Conservation (phyloP, 2,797 vertebrate genomes). For the Sebastes vulpes region DNA sequence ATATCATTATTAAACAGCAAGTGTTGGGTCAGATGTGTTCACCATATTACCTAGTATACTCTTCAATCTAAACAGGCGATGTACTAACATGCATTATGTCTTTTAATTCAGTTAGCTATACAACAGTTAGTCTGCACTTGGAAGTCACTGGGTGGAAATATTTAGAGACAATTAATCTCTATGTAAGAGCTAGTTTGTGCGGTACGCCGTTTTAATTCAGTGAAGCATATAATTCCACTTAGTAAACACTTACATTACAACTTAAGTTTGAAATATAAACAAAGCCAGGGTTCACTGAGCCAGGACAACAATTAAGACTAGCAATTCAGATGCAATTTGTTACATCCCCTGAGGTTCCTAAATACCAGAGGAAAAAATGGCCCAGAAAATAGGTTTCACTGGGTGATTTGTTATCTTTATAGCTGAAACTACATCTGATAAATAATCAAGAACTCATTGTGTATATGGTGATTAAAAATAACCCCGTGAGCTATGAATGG, state of each 20-base stretch:
- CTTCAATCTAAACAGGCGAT: background rate
- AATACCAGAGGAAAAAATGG: background rate
- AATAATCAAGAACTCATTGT: constrained; percentile 22
- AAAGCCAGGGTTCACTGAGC: background rate
- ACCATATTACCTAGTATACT: background rate
- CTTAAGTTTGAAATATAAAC: background rate
- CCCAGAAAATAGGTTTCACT: background rate
- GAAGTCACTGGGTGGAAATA: background rate
- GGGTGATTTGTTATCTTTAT: background rate
- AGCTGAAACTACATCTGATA: constrained; percentile 16
- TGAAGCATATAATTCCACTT: background rate
- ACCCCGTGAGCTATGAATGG: constrained; percentile 18
- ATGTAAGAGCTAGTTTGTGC: background rate
- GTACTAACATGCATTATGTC: background rate
- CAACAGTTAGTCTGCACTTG: background rate
- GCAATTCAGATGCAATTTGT: background rate
- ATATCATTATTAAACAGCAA: background rate
- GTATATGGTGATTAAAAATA: constrained; percentile 46
- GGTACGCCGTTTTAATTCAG: background rate
- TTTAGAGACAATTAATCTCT: background rate
- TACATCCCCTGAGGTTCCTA: background rate
- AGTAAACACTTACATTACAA: background rate
- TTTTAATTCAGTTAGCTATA: background rate
- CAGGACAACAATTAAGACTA: background rate
- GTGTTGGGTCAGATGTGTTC: background rate